phyloP scores from a whole-genome alignment of 2,113 vertebrate genomes.

The Seriola quinqueradiata region DNA sequence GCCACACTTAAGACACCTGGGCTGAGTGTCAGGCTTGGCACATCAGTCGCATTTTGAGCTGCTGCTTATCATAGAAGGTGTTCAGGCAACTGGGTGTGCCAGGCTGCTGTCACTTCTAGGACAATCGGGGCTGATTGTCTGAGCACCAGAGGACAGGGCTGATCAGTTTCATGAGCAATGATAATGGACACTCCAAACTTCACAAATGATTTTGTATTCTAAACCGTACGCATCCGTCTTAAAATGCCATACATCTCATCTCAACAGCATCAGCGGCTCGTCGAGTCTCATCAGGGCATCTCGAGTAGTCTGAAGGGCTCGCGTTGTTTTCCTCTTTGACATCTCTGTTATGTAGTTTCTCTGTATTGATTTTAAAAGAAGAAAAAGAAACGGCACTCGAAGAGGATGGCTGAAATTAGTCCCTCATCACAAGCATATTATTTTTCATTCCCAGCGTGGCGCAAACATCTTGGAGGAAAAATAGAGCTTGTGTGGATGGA shows the following conservation, averaged over 20 bases:
- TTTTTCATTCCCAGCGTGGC: not conserved
- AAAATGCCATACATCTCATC: not conserved
- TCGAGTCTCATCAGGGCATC: conserved; percentile 17
- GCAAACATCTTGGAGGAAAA: conserved; percentile 2
- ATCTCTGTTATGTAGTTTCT: conserved; percentile 1
- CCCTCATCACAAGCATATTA: conserved; percentile 22
- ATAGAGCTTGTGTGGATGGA: conserved; percentile 13
- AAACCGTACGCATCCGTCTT: not conserved
- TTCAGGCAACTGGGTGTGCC: conserved; percentile 34
- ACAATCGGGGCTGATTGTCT: conserved; percentile 67
- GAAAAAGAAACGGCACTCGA: not conserved
- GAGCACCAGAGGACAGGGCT: conserved; percentile 25
- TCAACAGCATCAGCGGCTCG: not conserved
- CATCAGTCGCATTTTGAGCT: conserved; percentile 48
- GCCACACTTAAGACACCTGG: conserved; percentile 40
- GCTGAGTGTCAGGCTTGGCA: conserved; percentile 21
- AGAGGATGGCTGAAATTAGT: conserved; percentile 11
- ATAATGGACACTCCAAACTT: not conserved
- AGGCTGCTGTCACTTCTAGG: conserved; percentile 18
- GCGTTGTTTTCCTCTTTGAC: not conserved
- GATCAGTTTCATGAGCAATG: conserved; percentile 33
- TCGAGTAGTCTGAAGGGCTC: not conserved
- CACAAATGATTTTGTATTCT: not conserved
- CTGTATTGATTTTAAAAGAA: conserved; percentile 7
- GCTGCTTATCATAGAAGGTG: conserved; percentile 56